Percentiles rank a stretch among this genome's conserved stretches.
Conservation (phyloP, 2,113 vertebrate genomes). For the Chunga burmeisteri region DNA sequence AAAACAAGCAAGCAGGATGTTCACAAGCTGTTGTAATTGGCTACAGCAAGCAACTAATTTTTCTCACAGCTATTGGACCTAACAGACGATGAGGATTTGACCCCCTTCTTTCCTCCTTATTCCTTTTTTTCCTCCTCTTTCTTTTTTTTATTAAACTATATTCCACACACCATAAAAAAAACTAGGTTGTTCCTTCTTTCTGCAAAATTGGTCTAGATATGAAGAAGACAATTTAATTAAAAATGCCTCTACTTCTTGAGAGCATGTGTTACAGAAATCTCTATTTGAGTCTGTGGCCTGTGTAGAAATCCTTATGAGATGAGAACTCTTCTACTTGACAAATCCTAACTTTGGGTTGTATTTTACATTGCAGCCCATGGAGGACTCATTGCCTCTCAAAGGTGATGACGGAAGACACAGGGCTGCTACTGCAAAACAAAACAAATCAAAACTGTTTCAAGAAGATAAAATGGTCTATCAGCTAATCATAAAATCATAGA, state of each 20-base stretch:
- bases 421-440: neutral
- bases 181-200: fast-evolving
- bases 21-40: neutral
- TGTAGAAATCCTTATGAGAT: neutral
- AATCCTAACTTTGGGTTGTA: neutral
- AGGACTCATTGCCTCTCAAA: neutral
- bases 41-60: neutral
- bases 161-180: neutral
- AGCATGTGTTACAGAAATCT: neutral
- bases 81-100: neutral
- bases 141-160: neutral
- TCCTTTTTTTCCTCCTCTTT: neutral
- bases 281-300: neutral
- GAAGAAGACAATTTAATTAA: neutral
- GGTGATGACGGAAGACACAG: neutral
- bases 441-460: neutral
- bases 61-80: neutral
- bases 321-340: neutral
- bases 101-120: neutral
- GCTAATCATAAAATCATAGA: neutral
- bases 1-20: neutral
- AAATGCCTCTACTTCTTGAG: neutral
- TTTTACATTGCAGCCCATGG: neutral
- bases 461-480: neutral
- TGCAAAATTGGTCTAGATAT: neutral